phyloP scores from a whole-genome alignment of 2,888 invertebrate genomes.

The Anthoptus insignis region DNA sequence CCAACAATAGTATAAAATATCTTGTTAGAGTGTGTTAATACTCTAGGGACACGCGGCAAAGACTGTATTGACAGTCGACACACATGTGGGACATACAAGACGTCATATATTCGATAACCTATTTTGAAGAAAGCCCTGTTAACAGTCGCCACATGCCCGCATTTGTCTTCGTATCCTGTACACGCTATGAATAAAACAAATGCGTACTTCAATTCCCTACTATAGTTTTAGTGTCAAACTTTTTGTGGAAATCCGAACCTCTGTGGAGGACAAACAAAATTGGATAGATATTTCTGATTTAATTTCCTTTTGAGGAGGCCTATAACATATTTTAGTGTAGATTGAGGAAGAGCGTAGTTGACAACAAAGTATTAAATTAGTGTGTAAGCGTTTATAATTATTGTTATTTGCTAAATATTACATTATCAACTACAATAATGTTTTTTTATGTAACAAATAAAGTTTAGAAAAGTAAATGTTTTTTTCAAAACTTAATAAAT shows the following conservation, averaged over 20 bases:
- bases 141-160: slow-evolving; percentile 7
- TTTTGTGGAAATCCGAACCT: slow-evolving; percentile 2
- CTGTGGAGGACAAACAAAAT: no score
- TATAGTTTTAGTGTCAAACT: not conserved
- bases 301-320: no score
- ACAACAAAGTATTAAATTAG: no score
- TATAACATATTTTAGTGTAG: no score
- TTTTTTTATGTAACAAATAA: no score
- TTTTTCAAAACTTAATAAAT: no score
- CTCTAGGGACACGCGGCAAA: not conserved
- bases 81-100: slow-evolving; percentile 3
- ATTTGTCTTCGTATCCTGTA: slow-evolving; percentile 21
- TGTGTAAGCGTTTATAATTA: no score
- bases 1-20: not conserved
- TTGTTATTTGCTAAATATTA: no score
- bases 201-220: not conserved
- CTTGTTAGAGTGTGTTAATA: not conserved
- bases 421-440: no score
- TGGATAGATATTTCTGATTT: no score
- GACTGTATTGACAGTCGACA: slow-evolving; percentile 2
- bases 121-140: slow-evolving; percentile 18
- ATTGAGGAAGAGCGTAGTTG: no score
- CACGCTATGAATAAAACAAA: slow-evolving; percentile 23
- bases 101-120: slow-evolving; percentile 10
- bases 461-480: no score